Percentiles rank a stretch among this genome's conserved stretches.
phyloP scores from a whole-genome alignment of 2,888 invertebrate genomes.

The Noctuana brunneofusca region DNA sequence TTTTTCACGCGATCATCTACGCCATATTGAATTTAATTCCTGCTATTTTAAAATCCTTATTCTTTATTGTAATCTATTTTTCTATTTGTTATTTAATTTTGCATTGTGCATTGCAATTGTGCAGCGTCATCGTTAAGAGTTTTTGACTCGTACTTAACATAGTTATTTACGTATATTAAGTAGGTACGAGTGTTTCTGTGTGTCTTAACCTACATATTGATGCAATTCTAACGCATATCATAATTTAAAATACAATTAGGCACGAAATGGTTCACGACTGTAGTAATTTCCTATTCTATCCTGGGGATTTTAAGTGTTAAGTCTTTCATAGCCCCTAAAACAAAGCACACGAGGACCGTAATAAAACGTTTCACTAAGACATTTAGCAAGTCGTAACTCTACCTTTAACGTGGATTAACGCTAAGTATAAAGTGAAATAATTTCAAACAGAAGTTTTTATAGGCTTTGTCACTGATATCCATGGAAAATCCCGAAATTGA shows the following conservation, averaged over 20 bases:
- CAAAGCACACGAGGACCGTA: slow-evolving; percentile 34
- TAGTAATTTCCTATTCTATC: slow-evolving; percentile 20
- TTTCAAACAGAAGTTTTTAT: slow-evolving; percentile 32
- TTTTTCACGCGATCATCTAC: slow-evolving; percentile 7
- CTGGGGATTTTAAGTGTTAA: slow-evolving; percentile 25
- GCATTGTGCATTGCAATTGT: too few species aligned
- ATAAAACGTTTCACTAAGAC: slow-evolving; percentile 36
- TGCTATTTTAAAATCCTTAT: background rate
- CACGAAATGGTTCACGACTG: slow-evolving; percentile 8
- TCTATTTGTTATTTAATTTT: too few species aligned
- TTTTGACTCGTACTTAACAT: too few species aligned
- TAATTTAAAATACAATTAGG: background rate
- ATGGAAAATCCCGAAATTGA: slow-evolving; percentile 28
- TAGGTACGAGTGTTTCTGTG: too few species aligned
- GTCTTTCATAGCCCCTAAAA: slow-evolving; percentile 34
- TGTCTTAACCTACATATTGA: too few species aligned
- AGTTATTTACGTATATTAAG: too few species aligned
- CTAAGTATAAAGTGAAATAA: slow-evolving; percentile 32
- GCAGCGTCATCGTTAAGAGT: too few species aligned
- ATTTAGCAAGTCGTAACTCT: slow-evolving; percentile 34
- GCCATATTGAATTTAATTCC: background rate
- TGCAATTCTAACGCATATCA: background rate
- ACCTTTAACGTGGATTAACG: slow-evolving; percentile 32
- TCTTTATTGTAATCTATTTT: too few species aligned
- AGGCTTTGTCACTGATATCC: slow-evolving; percentile 4